Evolutionary conservation across 2,113 vertebrate genomes (phyloP), one percentile per base, ranked within the genome.

Genomic region (Chamaea fasciata): DNA sequence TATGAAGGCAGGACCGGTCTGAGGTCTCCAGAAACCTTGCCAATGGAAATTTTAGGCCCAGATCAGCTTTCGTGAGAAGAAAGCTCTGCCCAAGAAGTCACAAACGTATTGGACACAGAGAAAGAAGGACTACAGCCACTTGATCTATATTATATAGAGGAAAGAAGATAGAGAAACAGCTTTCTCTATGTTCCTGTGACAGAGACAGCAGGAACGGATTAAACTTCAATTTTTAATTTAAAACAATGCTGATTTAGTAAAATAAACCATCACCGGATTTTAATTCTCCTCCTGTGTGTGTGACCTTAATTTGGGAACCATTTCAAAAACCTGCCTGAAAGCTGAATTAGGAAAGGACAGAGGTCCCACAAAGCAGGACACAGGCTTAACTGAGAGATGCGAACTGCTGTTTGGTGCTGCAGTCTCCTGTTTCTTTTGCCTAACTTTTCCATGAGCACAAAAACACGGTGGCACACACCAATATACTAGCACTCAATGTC

Each of bases 361-460:
- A 68, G 47, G 17, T 57, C 24, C 20, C 24, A 42, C 3, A 1
- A 56, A 75, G 39, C 13, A 68, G n/a, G 39, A n/a, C 0, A 0
- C 9, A 37, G 41, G 27, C 41, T 56, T 67, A 55, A 50, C 49
- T 20, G 44, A 73, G n/a, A 49, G 24, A 31, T 21, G 3, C n/a
- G 46, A 86, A 33, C 4, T 3, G 2, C 26, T 87, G 20, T 30
- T 84, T 7, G 7, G 21, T 68, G 41, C 33, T 88, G 22, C 31
- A 41, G 49, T 8, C 37, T 88, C 53, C 14, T 7, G 31, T 46
- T 73, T 47, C 26, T 91, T 49, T 65, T 57, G n/a, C 46, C 33
- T n/a, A 35, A 39, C 42, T 73, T 63, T 69, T 49, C 41, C 3
- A 0, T 57, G 28, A 73, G n/a, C 18, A 31, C 4, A 11, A 62